Base-by-base conservation (phyloP, 2,113 vertebrate genomes). In the Acinonyx jubatus region DNA sequence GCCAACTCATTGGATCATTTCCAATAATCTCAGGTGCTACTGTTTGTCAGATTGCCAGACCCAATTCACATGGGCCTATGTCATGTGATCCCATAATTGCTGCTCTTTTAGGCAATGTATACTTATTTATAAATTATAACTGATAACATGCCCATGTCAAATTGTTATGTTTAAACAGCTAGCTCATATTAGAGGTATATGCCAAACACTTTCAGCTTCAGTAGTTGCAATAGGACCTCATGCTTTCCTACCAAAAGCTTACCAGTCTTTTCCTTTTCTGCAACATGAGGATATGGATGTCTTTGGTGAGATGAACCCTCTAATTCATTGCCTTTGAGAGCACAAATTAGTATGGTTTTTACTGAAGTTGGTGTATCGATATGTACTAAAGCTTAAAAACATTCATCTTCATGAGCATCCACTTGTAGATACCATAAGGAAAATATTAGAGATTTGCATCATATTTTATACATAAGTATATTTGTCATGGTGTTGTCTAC, bases 401-500 rank as follows among this genome's bases (percentile, higher is more conserved):
- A 73, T 74, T 95, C 48, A 93, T 90, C 48, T 15, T 81, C 33
- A 3, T 57, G 63, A 95, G n/a, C 25, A 93, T 71, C 29, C 36
- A 93, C 27, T 85, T 97, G 50, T 69, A 33, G 9, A 41, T 63
- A 83, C 29, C 16, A 41, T 69, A 71, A 78, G 69, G n/a, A 92
- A 89, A 84, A 84, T 74, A 91, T 83, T 63, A 74, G 16, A 97
- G 55, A 78, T 45, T 3, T 95, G 23, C n/a, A 57, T 66, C 12
- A 88, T 82, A 50, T 76, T 82, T 88, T 61, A 83, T 76, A 68
- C 25, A 50, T 83, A 78, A 82, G 85, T 45, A 63, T 82, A 63
- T 81, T 91, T 94, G 31, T 68, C 48, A 88, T 95, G 38, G 9
- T 55, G 27, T 48, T 95, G 29, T 83, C 92, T 80, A 91, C 80